Base-by-base conservation (phyloP, 2,113 vertebrate species). In the Ifrita kowaldi region DNA sequence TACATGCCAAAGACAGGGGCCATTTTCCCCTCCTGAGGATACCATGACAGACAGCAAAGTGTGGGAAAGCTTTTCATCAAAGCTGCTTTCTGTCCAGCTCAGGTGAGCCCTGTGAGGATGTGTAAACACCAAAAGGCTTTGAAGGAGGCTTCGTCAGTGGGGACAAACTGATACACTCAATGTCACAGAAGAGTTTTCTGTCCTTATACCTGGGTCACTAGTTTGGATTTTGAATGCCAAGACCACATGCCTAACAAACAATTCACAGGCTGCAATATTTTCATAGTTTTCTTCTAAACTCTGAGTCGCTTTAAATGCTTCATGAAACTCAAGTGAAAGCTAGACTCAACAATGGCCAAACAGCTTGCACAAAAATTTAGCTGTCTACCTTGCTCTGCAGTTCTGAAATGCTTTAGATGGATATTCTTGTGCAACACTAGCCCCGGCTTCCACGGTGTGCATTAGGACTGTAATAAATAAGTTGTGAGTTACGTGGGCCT, bases 401-500 rank as follows among this genome's bases (percentile, higher is more conserved):
- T 57, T 86, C 49, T 90, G 90, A 80, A 87, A 94, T 94, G 62
- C 32, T 95, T 94, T 70, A 89, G 88, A 77, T 91, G 26, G 33
- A 39, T 86, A 30, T 78, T 87, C 87, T 96, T 89, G 83, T 87
- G 92, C 86, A 95, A 90, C 46, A 37, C 69, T 39, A 80, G 56
- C 78, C 64, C 70, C 0, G 4, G 64, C 44, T 89, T 94, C 81
- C 82, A 92, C 21, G 6, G 92, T 89, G 82, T 93, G 76, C 91
- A 92, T 95, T 91, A 94, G 44, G 74, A 41, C 49, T 55, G 85
- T 55, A 86, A 91, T 94, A 97, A 93, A 95, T 88, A 92, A 96
- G 49, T 88, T 73, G 79, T 1, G 5, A 89, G 69, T 78, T 93
- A 88, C 82, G 55, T 5, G 47, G 59, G 35, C 49, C 57, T 96